These are phyloP conservation scores for Hypomecis punctinalis DNA, from an alignment of 2,888 invertebrate genomes.

Conservation along the genomic window DNA sequence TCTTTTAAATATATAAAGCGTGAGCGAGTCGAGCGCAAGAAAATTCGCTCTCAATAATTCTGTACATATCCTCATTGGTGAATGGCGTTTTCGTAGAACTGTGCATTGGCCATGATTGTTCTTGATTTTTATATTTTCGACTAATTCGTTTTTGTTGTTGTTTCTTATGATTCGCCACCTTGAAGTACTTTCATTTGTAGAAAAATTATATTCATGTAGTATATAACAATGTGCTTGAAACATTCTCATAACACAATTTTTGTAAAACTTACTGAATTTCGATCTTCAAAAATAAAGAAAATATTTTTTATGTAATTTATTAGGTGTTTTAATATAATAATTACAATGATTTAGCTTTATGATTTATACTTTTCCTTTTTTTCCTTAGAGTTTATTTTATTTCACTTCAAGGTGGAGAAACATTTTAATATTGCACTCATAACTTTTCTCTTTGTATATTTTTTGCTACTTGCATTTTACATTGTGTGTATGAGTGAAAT, in stretches of 20 bases:
- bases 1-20: too few species aligned
- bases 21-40: too few species aligned
- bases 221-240: too few species aligned
- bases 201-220: too few species aligned
- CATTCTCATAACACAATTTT: too few species aligned
- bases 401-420: constrained; percentile 25
- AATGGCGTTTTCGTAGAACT: constrained; percentile 60
- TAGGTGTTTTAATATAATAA: too few species aligned
- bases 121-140: constrained; percentile 42
- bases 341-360: too few species aligned
- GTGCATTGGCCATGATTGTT: constrained; percentile 59
- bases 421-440: constrained; percentile 33
- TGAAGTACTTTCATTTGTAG: constrained; percentile 9
- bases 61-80: constrained; percentile 68
- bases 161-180: constrained; percentile 25
- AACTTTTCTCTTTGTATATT: constrained; percentile 12
- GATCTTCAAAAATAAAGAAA: too few species aligned
- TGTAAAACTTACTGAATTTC: too few species aligned
- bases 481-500: constrained; percentile 43
- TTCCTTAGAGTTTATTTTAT: too few species aligned
- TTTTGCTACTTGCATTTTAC: constrained; percentile 9
- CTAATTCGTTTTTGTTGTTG: constrained; percentile 43
- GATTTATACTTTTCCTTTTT: too few species aligned
- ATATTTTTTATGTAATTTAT: too few species aligned
- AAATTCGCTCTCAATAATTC: constrained; percentile 22